Base-by-base conservation (phyloP, 2,113 vertebrate genomes). In the Rhinolophus sinicus region DNA sequence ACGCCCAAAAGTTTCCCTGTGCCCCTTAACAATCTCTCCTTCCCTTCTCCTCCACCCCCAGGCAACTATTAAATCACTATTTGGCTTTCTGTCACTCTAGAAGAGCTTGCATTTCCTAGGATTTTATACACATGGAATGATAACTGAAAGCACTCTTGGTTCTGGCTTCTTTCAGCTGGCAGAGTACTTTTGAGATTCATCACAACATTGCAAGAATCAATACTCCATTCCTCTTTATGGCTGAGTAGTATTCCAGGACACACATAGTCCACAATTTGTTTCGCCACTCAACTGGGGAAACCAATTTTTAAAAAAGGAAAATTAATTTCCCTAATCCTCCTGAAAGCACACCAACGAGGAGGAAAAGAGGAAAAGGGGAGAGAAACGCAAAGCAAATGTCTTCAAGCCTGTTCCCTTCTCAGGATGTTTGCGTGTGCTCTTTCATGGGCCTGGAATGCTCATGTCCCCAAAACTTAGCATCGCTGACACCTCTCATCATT, bases 121-220 rank as follows among this genome's bases (percentile, higher is more conserved):
- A 38, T 35, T 54, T 38, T 19, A 19, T 33, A 22, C 35, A 84
- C 75, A 58, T 58, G 33, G 30, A 44, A 78, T 30, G 52, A 65
- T 6, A 64, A 56, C 15, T 10, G 0, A 78, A 54, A 4, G 24
- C 0, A 19, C 0, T 22, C n/a, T 60, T 5, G 22, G 7, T 75
- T 73, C 33, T 69, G 47, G 14, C 15, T 85, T 80, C 62, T 58
- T 77, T 90, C 35, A n/a, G 11, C 40, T 8, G 56, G 52, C 40
- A n/a, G 2, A 72, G 26, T 56, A n/a, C 30, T 88, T 65, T 12
- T 30, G 19, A 80, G 50, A 75, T 28, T 73, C 38, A 75, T 35
- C 13, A n/a, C 19, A 21, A n/a, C n/a, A 30, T 18, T 9, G 38
- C 2, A 86, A 47, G 14, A 33, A 64, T 50, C 56, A 2, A 6